Percentiles rank a stretch among this genome's conserved stretches.
phyloP scores from a whole-genome alignment of 2,113 vertebrate genomes.

The Chrysochloris asiatica region DNA sequence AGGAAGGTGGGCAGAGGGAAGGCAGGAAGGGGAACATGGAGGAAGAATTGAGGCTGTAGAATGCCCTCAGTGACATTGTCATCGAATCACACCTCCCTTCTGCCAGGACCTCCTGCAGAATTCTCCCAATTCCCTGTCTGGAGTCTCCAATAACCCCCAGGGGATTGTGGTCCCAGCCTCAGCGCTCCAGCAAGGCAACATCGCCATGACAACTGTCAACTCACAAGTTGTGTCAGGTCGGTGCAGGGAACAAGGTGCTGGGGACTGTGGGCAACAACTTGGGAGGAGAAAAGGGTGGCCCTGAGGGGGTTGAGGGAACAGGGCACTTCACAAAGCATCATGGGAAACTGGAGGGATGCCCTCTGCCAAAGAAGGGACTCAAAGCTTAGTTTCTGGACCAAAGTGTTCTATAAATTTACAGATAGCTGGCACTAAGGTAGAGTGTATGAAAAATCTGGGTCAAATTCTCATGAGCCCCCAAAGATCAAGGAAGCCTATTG shows the following conservation, averaged over 20 bases:
- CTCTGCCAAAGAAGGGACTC: neutral
- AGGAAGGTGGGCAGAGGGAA: neutral
- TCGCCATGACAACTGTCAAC: conserved; percentile 94
- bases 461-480: neutral
- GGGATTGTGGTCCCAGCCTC: conserved; percentile 94
- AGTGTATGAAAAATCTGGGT: neutral
- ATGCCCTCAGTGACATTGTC: conserved; percentile 23
- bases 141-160: conserved; percentile 91
- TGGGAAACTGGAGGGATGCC: neutral
- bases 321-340: neutral
- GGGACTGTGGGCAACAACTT: conserved; percentile 21
- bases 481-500: neutral
- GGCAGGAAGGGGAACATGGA: neutral
- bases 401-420: neutral
- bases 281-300: conserved; percentile 25
- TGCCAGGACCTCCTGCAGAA: conserved; percentile 95
- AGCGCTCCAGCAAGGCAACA: conserved; percentile 90
- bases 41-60: neutral
- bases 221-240: conserved; percentile 94
- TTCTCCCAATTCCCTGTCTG: conserved; percentile 93
- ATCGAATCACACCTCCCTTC: conserved; percentile 58
- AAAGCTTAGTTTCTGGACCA: neutral
- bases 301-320: neutral
- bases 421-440: neutral
- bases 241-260: conserved; percentile 64